Evolutionary conservation across 2,888 invertebrate species (phyloP), one percentile per base, ranked within the genome.

Genomic region (Leucania comma): DNA sequence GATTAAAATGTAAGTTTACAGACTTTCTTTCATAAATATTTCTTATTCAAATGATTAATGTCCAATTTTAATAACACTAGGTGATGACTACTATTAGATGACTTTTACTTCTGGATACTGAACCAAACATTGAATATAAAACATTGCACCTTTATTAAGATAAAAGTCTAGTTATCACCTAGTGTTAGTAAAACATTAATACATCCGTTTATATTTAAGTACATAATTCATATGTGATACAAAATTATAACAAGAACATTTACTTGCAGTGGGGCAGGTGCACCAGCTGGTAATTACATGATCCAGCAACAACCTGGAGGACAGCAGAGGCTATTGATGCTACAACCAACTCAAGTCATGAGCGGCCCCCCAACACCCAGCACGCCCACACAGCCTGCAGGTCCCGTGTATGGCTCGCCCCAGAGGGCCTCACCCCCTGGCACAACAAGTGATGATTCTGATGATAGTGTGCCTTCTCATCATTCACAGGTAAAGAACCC

Each of bases 371-470:
- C 94, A 1, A 95, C 94, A 54, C 95, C 96, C 2, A 94, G 90
- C 80, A 94, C 95, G 0, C 94, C 95, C 12, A 93, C 93, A 2
- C 94, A 94, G 72, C 86, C 91, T 14, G 83, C 93, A 8, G 95
- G 81, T 5, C 92, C 93, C 2, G 92, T 95, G 3, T 96, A 95
- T 86, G 94, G 96, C 42, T 97, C 97, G 86, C 96, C 97, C 69
- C 96, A 97, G 90, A 94, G 97, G 75, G 96, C 97, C 72, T 97
- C 97, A 17, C 97, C 97, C 46, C 97, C 97, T 9, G 97, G 97
- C 79, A 98, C 98, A 62, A 98, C 98, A 48, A 98, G 98, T 92
- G 98, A 98, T 92, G 98, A 98, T 90, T 98, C 98, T 85, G 98
- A 98, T 93, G 98, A 98, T 90, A 98, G 97, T 92, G 95, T 96